Evolutionary conservation across 1,140 invertebrate species (phyloP), one percentile per base, ranked within the genome.

Genomic region (Papilio aristodemus): DNA sequence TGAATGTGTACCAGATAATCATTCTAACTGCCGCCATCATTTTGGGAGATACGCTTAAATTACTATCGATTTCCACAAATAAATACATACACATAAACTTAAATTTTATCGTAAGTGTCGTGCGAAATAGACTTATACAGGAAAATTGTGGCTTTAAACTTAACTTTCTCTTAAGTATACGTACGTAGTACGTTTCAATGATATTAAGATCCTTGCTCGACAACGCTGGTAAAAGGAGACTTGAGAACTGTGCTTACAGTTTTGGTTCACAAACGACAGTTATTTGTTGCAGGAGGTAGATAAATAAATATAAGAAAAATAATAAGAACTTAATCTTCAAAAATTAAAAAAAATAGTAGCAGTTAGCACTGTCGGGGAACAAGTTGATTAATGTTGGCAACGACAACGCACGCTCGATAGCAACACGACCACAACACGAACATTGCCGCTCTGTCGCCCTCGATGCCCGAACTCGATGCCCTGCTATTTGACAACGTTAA

Each of bases 1-100:
- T 60, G 6, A 60, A 60, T 60, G 36, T 60, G 58, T 60, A 38
- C 58, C 36, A 60, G 58, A 60, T 60, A 60, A 60, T 60, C 58
- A 60, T 60, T 60, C 58, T 60, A 60, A 60, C 58, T 60, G 36
- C 58, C 27, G 58, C 58, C 58, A 60, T 37, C 58, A 60, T 60
- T 60, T 60, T 60, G 27, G 36, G 36, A 36, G 58, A 38, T 37
- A 37, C 32, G n/a, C 11, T 60, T 60, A 60, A 60, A 60, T 60
- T 38, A 60, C 36, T 60, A 60, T 60, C 46, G 46, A 4, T 19
- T 19, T n/a, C n/a, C n/a, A n/a, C 17, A 17, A 19, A 50, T 17
- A 50, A 9, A 8, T 50, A 10, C 19, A 32, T 32, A 50, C 46
- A 22, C 14, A 6, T 43, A 17, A 10, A 22, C 17, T 19, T 50